Base-by-base conservation (phyloP, 2,797 vertebrate genomes). In the Pseudomugil tenellus region DNA sequence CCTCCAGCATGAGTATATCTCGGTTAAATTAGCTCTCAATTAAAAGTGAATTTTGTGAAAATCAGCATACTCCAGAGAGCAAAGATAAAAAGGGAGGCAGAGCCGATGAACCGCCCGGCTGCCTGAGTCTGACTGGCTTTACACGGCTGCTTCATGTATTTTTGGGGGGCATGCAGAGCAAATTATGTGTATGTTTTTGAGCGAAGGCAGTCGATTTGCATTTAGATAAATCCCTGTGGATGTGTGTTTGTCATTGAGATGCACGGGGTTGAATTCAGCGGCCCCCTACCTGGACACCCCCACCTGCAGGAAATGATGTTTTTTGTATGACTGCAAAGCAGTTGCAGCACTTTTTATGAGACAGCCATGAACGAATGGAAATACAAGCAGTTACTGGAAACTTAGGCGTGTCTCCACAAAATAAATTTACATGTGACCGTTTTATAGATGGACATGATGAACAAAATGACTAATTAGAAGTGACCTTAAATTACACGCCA, bases 191-290 rank as follows among this genome's bases (percentile, higher is more conserved):
- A 77, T 83, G 80, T 80, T 73, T 75, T 74, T 72, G 85, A 88
- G 81, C 81, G 81, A 86, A 87, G 78, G 84, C 74, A 67, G 73
- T 80, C 85, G 87, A 92, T 93, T 92, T 92, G 87, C 91, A 91
- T 92, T 92, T 91, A 91, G 86, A 92, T 92, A 91, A 91, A 91
- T 91, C 86, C 75, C 80, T 46, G 74, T 83, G 85, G 86, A 92
- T 84, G 63, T 85, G 76, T 63, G 85, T 65, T 70, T 90, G 87
- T 89, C 87, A 89, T 88, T 89, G 88, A 89, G 84, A 91, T 90
- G 77, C 89, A 86, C 67, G 67, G 69, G 72, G 76, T 63, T 89
- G 72, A 70, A 87, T 83, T 71, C 74, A 60, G 73, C 66, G 65
- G 76, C 80, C 81, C 72, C 73, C 79, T 65, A 61, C 76, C 35